Conservation (phyloP, 2,888 invertebrate species). For the Pachliopta kotzebuea region DNA sequence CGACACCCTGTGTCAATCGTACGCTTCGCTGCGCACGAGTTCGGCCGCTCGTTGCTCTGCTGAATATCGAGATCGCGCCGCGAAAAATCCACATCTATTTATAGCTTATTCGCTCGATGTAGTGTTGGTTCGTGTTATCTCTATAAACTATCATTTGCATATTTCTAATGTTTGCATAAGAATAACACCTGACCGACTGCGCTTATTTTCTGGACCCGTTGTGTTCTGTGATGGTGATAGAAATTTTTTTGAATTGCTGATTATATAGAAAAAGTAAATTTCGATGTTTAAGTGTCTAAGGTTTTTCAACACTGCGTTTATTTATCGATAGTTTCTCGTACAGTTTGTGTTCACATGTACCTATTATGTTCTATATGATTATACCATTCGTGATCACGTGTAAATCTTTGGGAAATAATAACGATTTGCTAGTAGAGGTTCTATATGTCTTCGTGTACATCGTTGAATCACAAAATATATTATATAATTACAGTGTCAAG, state of each 20-base stretch:
- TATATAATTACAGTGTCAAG: conserved; percentile 63
- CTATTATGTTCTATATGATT: no score
- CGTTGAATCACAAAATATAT: no score
- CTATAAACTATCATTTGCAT: conserved; percentile 17
- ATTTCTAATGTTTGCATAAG: conserved; percentile 5
- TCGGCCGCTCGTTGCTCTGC: conserved; percentile 54
- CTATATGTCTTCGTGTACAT: conserved; percentile 34
- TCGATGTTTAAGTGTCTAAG: conserved; percentile 43
- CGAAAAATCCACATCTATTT: conserved; percentile 55
- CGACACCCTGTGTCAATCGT: conserved; percentile 56
- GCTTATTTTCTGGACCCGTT: background rate
- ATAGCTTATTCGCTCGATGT: conserved; percentile 50
- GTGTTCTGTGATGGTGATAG: conserved; percentile 24
- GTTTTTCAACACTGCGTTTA: conserved; percentile 30
- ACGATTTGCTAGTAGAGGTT: no score
- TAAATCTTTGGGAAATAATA: background rate
- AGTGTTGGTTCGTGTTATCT: conserved; percentile 39
- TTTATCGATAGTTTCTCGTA: no score
- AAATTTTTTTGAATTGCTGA: conserved; percentile 35
- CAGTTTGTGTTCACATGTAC: no score
- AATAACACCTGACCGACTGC: conserved; percentile 5
- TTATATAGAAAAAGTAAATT: conserved; percentile 61
- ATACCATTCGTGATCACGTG: no score
- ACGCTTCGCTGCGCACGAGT: conserved; percentile 59
- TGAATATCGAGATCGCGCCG: conserved; percentile 59